These are phyloP conservation scores for Poicephalus gulielmi DNA, from an alignment of 2,113 vertebrate genomes.

Conservation along the genomic window DNA sequence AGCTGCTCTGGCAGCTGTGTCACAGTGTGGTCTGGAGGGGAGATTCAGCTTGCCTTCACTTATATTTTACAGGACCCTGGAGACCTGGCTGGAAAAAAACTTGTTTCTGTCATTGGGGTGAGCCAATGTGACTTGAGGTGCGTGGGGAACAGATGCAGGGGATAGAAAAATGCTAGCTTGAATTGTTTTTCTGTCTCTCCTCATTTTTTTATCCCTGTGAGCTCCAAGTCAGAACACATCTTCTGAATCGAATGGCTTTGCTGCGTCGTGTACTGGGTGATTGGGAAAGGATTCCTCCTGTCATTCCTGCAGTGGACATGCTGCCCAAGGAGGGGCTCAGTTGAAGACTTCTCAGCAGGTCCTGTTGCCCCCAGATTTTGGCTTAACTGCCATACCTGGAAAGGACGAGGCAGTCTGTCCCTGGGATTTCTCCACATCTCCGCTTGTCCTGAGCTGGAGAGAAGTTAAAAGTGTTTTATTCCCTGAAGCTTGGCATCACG, in stretches of 20 bases:
- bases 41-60: neutral
- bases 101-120: neutral
- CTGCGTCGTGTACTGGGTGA: neutral
- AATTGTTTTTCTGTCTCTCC: neutral
- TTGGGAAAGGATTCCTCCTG: neutral
- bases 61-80: neutral
- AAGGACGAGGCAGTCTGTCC: neutral
- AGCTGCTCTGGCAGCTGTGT: neutral
- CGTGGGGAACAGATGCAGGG: neutral
- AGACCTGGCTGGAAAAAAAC: neutral
- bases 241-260: neutral
- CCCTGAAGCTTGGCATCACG: neutral
- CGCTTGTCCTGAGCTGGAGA: neutral
- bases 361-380: neutral
- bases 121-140: neutral
- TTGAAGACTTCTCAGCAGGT: neutral
- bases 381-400: neutral
- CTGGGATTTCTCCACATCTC: neutral
- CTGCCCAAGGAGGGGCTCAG: neutral
- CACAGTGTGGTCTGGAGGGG: neutral
- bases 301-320: accelerated
- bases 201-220: neutral
- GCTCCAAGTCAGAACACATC: neutral
- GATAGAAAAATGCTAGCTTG: neutral
- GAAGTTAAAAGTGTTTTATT: neutral